Evolutionary conservation across 2,888 invertebrate genomes (phyloP).

Genomic region (Ormyrus nitidulus): DNA sequence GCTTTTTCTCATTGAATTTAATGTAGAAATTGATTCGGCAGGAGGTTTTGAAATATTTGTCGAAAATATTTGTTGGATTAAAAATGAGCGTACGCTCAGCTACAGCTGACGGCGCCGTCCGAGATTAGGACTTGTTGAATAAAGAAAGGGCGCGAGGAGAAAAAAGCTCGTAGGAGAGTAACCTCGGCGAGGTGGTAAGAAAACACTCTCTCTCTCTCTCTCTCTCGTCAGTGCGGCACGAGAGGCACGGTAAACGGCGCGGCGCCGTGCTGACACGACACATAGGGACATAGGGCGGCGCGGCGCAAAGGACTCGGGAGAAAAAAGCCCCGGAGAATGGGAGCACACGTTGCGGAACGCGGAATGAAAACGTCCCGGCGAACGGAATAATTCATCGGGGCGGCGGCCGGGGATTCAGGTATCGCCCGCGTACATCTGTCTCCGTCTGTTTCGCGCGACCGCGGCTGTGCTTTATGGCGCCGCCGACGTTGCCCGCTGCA

Average conservation of each 20-base stretch:
- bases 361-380: slow-evolving; percentile 70
- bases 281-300: neutral
- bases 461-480: slow-evolving; percentile 60
- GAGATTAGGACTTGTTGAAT: neutral
- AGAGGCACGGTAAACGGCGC: neutral
- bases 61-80: too few relatives aligned
- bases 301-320: neutral
- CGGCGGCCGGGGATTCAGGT: slow-evolving; percentile 6
- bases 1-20: too few relatives aligned
- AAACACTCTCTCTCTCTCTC: neutral
- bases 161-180: neutral
- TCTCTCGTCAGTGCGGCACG: slow-evolving; percentile 11
- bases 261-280: neutral
- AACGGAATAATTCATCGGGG: slow-evolving; percentile 71
- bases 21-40: too few relatives aligned
- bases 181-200: slow-evolving; percentile 9
- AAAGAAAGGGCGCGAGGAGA: neutral
- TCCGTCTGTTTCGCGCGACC: slow-evolving; percentile 65
- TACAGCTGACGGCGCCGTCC: too few relatives aligned
- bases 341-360: slow-evolving; percentile 18
- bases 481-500: neutral
- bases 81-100: too few relatives aligned
- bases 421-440: slow-evolving; percentile 57
- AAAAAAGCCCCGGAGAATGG: neutral
- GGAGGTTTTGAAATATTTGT: too few relatives aligned